Evolutionary conservation across 2,797 vertebrate genomes (phyloP).

Genomic region (Enteromius thamalakanensis): DNA sequence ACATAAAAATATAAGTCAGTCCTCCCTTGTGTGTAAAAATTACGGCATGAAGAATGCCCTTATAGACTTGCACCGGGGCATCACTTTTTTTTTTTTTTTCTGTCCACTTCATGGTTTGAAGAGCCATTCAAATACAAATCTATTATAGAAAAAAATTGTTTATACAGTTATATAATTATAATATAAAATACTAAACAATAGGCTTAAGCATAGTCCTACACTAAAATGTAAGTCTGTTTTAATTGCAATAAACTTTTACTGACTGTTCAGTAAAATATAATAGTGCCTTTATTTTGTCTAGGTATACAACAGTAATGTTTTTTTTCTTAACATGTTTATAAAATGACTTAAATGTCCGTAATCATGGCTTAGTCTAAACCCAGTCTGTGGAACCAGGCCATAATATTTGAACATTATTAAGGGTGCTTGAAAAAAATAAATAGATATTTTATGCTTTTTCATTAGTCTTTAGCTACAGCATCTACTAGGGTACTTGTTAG

Average conservation of each 20-base stretch:
- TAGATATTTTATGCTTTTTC: background rate
- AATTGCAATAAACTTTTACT: too few relatives aligned
- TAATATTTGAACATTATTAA: background rate
- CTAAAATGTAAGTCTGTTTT: too few relatives aligned
- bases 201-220: too few relatives aligned
- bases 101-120: background rate
- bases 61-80: background rate
- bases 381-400: too few relatives aligned
- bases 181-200: background rate
- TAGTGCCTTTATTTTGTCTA: too few relatives aligned
- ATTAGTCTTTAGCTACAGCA: background rate
- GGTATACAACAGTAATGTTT: too few relatives aligned
- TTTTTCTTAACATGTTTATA: too few relatives aligned
- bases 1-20: slow-evolving; percentile 70
- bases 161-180: background rate
- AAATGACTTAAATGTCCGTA: too few relatives aligned
- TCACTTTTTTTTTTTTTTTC: background rate
- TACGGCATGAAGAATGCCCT: slow-evolving; percentile 53
- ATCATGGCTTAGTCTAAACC: too few relatives aligned
- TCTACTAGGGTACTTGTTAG: background rate
- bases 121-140: background rate
- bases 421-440: background rate
- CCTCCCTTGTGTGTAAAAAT: slow-evolving; percentile 69
- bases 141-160: background rate
- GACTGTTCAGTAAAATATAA: too few relatives aligned